Conservation (phyloP, 2,113 vertebrate genomes). For the Gasterosteus aculeatus region DNA sequence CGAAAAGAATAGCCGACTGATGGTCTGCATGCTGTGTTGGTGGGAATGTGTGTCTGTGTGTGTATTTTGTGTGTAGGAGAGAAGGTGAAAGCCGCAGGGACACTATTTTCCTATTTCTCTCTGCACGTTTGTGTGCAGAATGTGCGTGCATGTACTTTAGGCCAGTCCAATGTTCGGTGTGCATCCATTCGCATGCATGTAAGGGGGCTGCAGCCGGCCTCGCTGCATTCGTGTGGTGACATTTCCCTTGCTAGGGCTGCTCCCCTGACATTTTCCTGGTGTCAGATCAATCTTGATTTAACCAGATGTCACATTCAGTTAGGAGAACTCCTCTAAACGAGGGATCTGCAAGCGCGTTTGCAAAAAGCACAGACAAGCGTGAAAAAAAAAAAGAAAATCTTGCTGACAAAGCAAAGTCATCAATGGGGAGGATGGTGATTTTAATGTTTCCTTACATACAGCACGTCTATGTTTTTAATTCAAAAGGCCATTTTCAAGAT, state of each 20-base stretch:
- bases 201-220: slow-evolving; percentile 32
- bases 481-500: slow-evolving; percentile 6
- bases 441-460: slow-evolving; percentile 19
- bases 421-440: slow-evolving; percentile 17
- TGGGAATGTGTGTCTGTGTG: background rate
- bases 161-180: background rate
- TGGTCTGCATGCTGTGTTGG: background rate
- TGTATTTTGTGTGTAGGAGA: background rate
- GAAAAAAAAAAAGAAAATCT: slow-evolving; percentile 30
- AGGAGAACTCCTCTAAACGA: slow-evolving; percentile 72
- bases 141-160: slow-evolving; percentile 8
- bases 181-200: slow-evolving; percentile 24
- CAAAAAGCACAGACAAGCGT: slow-evolving; percentile 32
- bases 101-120: background rate
- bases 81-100: slow-evolving; percentile 1
- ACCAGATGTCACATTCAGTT: slow-evolving; percentile 79
- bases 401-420: slow-evolving; percentile 41
- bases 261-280: slow-evolving; percentile 83
- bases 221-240: slow-evolving; percentile 68
- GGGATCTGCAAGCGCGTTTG: slow-evolving; percentile 41
- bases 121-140: slow-evolving; percentile 10
- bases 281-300: slow-evolving; percentile 85
- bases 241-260: slow-evolving; percentile 75
- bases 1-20: background rate
- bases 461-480: background rate